Conservation (phyloP, 2,113 vertebrate species). For the Henicopernis longicauda region DNA sequence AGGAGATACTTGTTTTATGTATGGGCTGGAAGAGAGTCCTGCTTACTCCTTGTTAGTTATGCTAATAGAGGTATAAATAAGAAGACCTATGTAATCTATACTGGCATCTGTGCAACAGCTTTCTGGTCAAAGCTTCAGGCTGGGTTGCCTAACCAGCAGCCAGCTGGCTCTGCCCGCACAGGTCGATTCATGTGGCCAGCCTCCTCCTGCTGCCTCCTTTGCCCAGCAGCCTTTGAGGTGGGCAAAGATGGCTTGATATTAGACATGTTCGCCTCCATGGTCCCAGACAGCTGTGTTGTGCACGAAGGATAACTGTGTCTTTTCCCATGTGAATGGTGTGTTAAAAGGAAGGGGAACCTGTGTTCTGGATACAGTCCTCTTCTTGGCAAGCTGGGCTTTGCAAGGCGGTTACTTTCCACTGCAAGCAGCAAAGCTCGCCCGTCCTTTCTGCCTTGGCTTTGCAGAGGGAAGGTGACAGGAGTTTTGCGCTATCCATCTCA, state of each 20-base stretch:
- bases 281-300: neutral
- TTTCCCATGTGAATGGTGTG: accelerated
- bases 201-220: neutral
- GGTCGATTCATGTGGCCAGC: neutral
- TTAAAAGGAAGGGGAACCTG: neutral
- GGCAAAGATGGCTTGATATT: neutral
- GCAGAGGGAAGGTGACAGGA: neutral
- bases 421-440: accelerated
- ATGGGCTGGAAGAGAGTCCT: neutral
- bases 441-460: neutral
- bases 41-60: neutral
- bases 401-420: neutral
- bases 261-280: accelerated
- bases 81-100: neutral
- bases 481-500: neutral
- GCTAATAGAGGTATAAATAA: conserved; percentile 4
- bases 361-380: neutral
- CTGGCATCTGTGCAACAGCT: neutral
- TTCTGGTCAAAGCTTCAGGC: neutral
- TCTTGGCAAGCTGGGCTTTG: neutral
- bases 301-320: accelerated
- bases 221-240: conserved; percentile 25
- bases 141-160: neutral
- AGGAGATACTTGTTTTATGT: neutral
- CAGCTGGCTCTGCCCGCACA: neutral